Base-by-base conservation (phyloP, 2,797 vertebrate genomes). In the Sebastes hopkinsi region DNA sequence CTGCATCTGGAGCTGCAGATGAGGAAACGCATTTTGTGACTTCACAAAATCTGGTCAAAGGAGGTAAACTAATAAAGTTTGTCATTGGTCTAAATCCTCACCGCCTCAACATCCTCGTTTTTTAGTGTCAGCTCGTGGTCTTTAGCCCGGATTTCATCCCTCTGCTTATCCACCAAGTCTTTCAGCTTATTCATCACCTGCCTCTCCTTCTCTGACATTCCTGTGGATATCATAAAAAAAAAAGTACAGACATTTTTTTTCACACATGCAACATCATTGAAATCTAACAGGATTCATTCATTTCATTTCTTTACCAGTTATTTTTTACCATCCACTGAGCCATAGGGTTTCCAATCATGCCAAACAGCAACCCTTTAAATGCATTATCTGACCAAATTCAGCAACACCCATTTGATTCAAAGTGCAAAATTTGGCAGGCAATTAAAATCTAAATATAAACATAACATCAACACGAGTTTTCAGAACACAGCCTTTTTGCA, bases 121-220 rank as follows among this genome's bases (percentile, higher is more conserved):
- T 95, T 98, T 60, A 96, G 95, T 0, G 94, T 94, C 0, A 99
- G 95, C 89, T 98, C 96, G 10, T 96, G 91, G 85, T 98, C 97
- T 93, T 97, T 98, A 20, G 97, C 97, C 3, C 96, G 95, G 92
- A 99, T 97, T 94, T 98, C 97, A 67, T 98, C 97, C 12, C 96
- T 95, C 89, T 99, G 98, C 76, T 97, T 98, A 89, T 98, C 96
- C 50, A 97, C 97, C 77, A 97, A 95, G 88, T 97, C 96, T 84
- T 96, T 97, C 87, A 99, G 95, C 90, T 95, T 97, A 88, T 96
- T 97, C 95, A 97, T 97, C 84, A 96, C 94, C 90, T 97, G 96
- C 25, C 90, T 93, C 76, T 98, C 97, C 54, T 96, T 96, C 88
- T 98, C 97, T 0, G 96, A 96, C 95, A 96, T 97, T 71, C 96